Conservation (phyloP, 2,797 vertebrate species). For the Synaphobranchus kaupii region DNA sequence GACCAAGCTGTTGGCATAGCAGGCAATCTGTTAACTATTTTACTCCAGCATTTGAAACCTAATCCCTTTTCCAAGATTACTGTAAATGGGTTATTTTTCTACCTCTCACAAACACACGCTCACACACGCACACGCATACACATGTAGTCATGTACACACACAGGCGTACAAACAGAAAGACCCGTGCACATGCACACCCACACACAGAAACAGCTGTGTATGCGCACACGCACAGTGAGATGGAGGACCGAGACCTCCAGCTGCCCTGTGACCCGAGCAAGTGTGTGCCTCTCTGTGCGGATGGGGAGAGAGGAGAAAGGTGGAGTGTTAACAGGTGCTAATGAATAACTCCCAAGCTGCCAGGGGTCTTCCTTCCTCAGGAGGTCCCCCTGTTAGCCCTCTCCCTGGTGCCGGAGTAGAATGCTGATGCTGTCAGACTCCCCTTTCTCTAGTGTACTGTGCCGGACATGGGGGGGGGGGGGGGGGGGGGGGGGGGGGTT, state of each 20-base stretch:
- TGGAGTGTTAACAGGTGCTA: conserved; percentile 60
- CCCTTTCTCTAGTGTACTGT: neutral
- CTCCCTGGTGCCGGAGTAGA: neutral
- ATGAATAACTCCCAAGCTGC: conserved; percentile 63
- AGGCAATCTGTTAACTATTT: conserved; percentile 73
- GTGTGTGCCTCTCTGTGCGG: conserved; percentile 62
- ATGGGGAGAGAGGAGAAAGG: conserved; percentile 50
- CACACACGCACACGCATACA: conserved; percentile 19
- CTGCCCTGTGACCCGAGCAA: conserved; percentile 60
- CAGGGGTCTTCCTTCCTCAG: conserved; percentile 41
- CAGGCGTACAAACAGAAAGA: neutral
- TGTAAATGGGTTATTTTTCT: conserved; percentile 30
- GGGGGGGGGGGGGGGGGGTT: too few relatives aligned
- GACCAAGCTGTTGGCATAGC: conserved; percentile 36
- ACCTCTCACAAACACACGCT: conserved; percentile 2
- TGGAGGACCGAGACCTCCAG: conserved; percentile 70
- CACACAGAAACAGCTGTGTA: neutral
- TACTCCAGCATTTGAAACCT: conserved; percentile 64
- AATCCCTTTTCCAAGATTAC: conserved; percentile 51
- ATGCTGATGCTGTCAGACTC: conserved; percentile 14
- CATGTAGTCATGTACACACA: neutral
- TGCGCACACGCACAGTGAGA: conserved; percentile 41
- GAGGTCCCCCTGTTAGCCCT: conserved; percentile 13
- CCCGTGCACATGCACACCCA: conserved; percentile 17
- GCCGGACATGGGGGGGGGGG: neutral